Base-by-base conservation (phyloP, 2,888 invertebrate species). In the Agrochola macilenta region DNA sequence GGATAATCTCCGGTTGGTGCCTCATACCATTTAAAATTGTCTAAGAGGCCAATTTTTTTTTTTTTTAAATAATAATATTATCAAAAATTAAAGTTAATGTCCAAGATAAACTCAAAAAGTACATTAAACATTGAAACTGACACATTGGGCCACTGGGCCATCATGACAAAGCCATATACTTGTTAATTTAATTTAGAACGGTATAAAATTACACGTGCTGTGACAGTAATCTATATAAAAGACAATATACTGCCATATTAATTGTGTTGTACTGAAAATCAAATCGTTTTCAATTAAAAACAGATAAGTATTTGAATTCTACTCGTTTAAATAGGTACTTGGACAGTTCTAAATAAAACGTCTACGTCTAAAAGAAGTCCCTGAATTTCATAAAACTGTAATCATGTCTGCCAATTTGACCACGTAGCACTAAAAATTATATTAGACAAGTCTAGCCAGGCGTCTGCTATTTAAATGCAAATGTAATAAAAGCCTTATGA, bases 381-480 rank as follows among this genome's bases (percentile, higher is more conserved):
- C 23, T 46, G 46, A 20, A 35, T 35, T 0, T 0, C 23, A 46
- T 54, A 54, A 61, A 49, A 78, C 39, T 78, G 23, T 63, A 43
- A 63, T 71, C 0, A 71, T 52, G 64, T 58, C 30, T 57, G 20
- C 0, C 1, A 63, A 57, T 58, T 72, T 57, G 8, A 69, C 46
- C 26, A 63, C 61, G 17, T 54, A 17, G 5, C n/a, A 49, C 17
- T 43, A 43, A 72, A 61, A 69, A 57, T 78, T 17, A 30, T 61
- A 76, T 35, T 54, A 46, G 43, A 2, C 30, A 49, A 78, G 63
- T 78, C 63, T 64, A 78, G 54, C 49, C 79, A n/a, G 14, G 46
- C 63, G n/a, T 30, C 46, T 14, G 43, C 39, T 11, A 70, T 70
- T 71, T 70, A 78, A 70, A 78, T 78, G 77, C 26, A 78, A 70